Conservation (phyloP, 92 coral and sea anemone genomes). For the Umimayanthus chanpuru region DNA sequence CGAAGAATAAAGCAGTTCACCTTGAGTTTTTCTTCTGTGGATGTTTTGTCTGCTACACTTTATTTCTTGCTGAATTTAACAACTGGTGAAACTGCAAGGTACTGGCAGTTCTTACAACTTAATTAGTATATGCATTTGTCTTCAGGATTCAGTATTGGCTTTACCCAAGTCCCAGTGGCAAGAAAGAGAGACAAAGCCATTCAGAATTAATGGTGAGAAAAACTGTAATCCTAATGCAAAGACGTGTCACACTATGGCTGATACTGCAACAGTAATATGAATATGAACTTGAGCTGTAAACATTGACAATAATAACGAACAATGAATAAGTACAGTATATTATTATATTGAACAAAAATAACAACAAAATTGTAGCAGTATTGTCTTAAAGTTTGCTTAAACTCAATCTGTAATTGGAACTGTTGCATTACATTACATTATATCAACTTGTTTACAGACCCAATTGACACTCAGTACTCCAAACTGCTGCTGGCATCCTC, state of each 20-base stretch:
- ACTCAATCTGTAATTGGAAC: too few relatives aligned
- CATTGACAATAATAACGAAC: background rate
- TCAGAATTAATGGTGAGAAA: conserved; percentile 69
- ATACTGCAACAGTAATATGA: too few relatives aligned
- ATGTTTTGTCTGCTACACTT: background rate
- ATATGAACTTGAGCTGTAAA: too few relatives aligned
- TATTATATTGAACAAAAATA: too few relatives aligned
- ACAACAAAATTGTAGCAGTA: too few relatives aligned
- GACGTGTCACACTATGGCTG: background rate
- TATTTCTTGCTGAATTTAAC: background rate
- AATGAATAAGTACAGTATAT: too few relatives aligned
- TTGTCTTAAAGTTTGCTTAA: too few relatives aligned
- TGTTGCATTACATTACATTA: background rate
- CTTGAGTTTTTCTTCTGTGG: background rate
- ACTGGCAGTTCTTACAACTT: background rate
- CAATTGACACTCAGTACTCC: conserved; percentile 76
- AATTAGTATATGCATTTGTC: background rate
- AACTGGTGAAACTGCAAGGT: background rate
- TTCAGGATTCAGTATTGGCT: conserved; percentile 80
- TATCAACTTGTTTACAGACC: conserved; percentile 50
- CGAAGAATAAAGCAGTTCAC: background rate
- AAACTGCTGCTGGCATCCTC: conserved; percentile 89
- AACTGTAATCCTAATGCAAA: background rate
- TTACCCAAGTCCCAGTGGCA: conserved; percentile 88
- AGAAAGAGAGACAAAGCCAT: conserved; percentile 78